Conservation (phyloP, 2,113 vertebrate species). For the Anhinga rufa region DNA sequence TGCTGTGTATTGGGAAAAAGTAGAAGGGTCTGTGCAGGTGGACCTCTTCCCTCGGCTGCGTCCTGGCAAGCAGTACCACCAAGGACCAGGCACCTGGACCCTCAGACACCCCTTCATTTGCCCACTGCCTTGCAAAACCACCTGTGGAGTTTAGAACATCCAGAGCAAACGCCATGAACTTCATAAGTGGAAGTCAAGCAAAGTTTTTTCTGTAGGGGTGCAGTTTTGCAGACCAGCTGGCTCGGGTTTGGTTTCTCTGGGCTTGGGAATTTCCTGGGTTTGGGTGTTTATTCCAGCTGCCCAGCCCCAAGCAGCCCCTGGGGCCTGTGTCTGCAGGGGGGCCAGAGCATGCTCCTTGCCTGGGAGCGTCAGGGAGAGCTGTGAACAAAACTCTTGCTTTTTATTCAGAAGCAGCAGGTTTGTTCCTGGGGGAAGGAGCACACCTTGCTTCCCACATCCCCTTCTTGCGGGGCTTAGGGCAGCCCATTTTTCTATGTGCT, state of each 20-base stretch:
- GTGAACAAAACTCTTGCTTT: not conserved
- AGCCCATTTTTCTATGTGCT: not conserved
- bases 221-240: not conserved
- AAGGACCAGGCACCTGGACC: not conserved
- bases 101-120: not conserved
- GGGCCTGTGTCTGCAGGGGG: not conserved
- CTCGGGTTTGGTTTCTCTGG: not conserved
- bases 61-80: not conserved
- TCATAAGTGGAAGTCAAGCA: not conserved
- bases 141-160: accelerated
- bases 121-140: not conserved
- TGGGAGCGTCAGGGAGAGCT: not conserved
- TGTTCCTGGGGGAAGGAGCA: not conserved
- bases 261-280: not conserved
- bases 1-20: not conserved
- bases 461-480: accelerated
- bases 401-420: not conserved
- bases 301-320: not conserved
- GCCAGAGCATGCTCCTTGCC: not conserved
- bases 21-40: not conserved
- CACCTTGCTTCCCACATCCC: not conserved
- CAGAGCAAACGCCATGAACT: accelerated
- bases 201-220: not conserved
- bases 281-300: not conserved
- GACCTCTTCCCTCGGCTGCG: not conserved